phyloP scores from a whole-genome alignment of 2,797 vertebrate genomes.

The Smutsia gigantea region DNA sequence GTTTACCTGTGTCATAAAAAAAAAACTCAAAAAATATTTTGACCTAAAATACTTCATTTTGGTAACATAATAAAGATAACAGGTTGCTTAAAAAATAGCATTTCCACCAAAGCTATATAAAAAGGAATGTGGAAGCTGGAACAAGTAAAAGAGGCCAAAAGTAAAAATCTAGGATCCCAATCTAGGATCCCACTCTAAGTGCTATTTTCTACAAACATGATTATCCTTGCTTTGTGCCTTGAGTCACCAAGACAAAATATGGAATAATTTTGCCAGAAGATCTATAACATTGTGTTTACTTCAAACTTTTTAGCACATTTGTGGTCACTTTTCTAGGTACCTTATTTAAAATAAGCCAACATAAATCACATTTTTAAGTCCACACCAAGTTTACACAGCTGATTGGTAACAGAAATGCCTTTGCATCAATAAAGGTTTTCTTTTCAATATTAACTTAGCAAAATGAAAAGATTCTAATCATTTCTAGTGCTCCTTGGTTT shows the following conservation, averaged over 20 bases:
- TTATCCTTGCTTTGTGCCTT: background rate
- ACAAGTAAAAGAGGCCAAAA: background rate
- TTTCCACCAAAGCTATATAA: slow-evolving; percentile 5
- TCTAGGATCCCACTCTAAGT: background rate
- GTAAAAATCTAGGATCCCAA: background rate
- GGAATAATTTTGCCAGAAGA: background rate
- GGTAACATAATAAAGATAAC: background rate
- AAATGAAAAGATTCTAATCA: background rate
- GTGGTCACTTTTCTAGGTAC: background rate
- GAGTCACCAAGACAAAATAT: slow-evolving; percentile 18
- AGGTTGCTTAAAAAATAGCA: background rate
- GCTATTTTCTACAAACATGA: background rate
- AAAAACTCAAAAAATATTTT: background rate
- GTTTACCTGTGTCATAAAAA: background rate
- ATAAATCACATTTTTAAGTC: slow-evolving; percentile 36
- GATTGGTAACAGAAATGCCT: slow-evolving; percentile 13
- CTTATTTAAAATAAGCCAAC: background rate
- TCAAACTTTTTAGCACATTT: slow-evolving; percentile 15
- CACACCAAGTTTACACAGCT: background rate
- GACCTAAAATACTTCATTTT: background rate
- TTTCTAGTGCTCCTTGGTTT: background rate
- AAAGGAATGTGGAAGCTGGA: background rate
- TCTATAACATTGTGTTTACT: background rate
- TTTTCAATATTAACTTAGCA: slow-evolving; percentile 14
- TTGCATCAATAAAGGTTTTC: background rate